phyloP scores from a whole-genome alignment of 1,140 invertebrate species.

The Kradibia gibbosae region DNA sequence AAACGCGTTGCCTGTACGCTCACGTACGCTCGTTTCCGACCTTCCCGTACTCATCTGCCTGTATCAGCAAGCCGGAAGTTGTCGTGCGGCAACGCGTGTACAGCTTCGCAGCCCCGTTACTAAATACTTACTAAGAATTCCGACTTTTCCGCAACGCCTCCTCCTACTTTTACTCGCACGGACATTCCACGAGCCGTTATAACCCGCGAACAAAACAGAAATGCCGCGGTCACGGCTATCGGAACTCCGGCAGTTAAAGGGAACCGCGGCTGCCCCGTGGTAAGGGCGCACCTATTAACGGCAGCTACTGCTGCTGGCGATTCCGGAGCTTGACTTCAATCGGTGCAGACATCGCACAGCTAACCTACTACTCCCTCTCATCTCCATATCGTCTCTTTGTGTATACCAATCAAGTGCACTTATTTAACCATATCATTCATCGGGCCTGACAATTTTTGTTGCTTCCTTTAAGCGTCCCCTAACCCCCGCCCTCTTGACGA shows the following conservation, averaged over 20 bases:
- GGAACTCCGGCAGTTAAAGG: not conserved
- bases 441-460: not conserved
- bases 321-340: not conserved
- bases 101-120: slow-evolving; percentile 36
- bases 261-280: not conserved
- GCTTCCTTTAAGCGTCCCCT: not conserved
- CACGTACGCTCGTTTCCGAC: not conserved
- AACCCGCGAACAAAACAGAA: not conserved
- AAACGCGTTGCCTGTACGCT: not conserved
- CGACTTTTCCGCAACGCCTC: slow-evolving; percentile 22
- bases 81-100: not conserved
- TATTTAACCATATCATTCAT: slow-evolving; percentile 19
- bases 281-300: not conserved
- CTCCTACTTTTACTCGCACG: slow-evolving; percentile 1
- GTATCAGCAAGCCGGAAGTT: slow-evolving; percentile 16
- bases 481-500: not conserved
- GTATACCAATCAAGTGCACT: slow-evolving; percentile 6
- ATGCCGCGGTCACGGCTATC: not conserved
- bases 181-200: slow-evolving; percentile 27
- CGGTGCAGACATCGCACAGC: not conserved
- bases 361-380: not conserved
- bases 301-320: not conserved
- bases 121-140: slow-evolving; percentile 35
- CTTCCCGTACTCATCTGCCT: not conserved
- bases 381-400: slow-evolving; percentile 14